Conservation (phyloP, 1,140 invertebrate species). For the Papilio helenus region DNA sequence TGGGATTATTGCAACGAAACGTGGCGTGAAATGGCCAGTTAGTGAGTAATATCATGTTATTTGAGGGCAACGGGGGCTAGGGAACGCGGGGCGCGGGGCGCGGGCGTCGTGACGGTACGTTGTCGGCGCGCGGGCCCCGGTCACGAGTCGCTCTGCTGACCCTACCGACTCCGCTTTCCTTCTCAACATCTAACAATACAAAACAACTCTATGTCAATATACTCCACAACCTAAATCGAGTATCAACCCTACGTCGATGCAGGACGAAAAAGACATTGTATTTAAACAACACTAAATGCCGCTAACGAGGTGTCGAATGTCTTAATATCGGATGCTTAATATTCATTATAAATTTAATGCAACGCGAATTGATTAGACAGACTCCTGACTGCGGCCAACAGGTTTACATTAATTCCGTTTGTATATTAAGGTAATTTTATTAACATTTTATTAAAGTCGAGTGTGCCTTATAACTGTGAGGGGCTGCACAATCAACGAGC, state of each 20-base stretch:
- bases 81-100: conserved; percentile 44
- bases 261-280: not conserved
- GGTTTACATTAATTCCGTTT: conserved; percentile 51
- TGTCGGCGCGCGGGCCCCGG: conserved; percentile 58
- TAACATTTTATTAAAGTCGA: conserved; percentile 59
- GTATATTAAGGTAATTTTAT: conserved; percentile 61
- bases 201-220: conserved; percentile 40
- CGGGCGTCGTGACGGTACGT: conserved; percentile 59
- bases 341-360: conserved; percentile 52
- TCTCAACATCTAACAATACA: conserved; percentile 54
- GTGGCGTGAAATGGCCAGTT: conserved; percentile 80
- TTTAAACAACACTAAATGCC: conserved; percentile 5
- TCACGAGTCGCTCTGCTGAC: conserved; percentile 80
- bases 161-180: conserved; percentile 62
- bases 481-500: conserved; percentile 59
- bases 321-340: conserved; percentile 59
- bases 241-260: conserved; percentile 13
- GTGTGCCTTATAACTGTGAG: conserved; percentile 39
- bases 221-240: conserved; percentile 6
- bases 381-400: conserved; percentile 47
- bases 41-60: conserved; percentile 81
- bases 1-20: conserved; percentile 62
- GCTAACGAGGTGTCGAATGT: conserved; percentile 53
- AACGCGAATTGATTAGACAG: conserved; percentile 54
- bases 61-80: conserved; percentile 74